Conservation (phyloP, 2,888 invertebrate genomes). For the Seira ritae region DNA sequence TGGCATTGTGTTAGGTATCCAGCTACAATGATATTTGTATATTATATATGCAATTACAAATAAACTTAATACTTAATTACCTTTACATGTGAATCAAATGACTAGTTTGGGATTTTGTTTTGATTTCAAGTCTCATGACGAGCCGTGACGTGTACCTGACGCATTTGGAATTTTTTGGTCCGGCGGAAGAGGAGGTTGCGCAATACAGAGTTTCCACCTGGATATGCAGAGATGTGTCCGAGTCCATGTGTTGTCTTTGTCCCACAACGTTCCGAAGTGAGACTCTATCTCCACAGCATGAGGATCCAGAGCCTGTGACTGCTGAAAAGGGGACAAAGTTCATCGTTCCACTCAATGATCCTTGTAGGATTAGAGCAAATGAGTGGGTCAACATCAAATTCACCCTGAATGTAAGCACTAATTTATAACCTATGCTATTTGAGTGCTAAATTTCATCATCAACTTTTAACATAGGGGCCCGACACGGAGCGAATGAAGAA, state of each 20-base stretch:
- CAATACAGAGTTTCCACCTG: neutral
- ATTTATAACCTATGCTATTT: too few relatives aligned
- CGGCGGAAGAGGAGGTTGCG: neutral
- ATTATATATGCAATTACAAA: too few relatives aligned
- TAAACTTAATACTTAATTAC: too few relatives aligned
- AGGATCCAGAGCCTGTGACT: too few relatives aligned
- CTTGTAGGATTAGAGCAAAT: conserved; percentile 71
- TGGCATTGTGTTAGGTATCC: too few relatives aligned
- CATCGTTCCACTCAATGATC: conserved; percentile 12
- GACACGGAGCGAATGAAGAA: neutral
- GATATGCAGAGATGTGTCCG: neutral
- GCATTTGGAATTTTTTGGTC: conserved; percentile 40
- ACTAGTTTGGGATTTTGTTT: neutral
- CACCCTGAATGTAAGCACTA: conserved; percentile 17
- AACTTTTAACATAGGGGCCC: conserved; percentile 11
- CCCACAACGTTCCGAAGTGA: neutral
- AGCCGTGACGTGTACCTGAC: conserved; percentile 9
- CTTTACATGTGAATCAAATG: too few relatives aligned
- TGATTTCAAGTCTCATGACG: conserved; percentile 28
- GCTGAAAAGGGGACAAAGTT: conserved; percentile 20
- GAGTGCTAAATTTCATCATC: too few relatives aligned
- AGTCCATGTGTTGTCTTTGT: too few relatives aligned
- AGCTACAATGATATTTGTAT: too few relatives aligned
- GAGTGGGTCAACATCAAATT: conserved; percentile 35
- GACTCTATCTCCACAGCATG: neutral